Evolutionary conservation across 1,140 invertebrate species (phyloP).

Genomic region (Eulimnadia texana): DNA sequence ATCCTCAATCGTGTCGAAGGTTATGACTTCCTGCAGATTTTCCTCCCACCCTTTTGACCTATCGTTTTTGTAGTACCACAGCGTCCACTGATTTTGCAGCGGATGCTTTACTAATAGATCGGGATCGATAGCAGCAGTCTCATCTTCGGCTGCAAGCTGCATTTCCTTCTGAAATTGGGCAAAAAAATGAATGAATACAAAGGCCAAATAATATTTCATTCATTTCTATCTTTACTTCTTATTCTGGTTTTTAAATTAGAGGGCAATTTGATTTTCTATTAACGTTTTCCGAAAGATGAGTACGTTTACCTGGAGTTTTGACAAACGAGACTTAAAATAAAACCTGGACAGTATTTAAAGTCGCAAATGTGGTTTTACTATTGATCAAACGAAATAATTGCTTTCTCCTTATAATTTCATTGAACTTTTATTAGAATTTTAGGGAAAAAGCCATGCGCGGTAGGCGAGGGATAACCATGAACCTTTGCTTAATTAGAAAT

Average conservation of each 20-base stretch:
- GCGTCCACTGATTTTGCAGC: slow-evolving; percentile 86
- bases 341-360: no score
- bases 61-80: slow-evolving; percentile 96
- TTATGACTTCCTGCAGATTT: slow-evolving; percentile 80
- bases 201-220: neutral
- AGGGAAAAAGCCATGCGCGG: no score
- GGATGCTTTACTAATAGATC: slow-evolving; percentile 71
- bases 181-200: neutral
- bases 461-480: no score
- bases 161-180: neutral
- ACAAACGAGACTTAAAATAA: no score
- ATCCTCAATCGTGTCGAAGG: slow-evolving; percentile 94
- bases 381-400: no score
- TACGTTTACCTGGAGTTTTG: no score
- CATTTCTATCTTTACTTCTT: neutral
- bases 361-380: no score
- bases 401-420: no score
- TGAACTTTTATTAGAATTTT: no score
- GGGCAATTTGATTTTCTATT: no score
- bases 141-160: slow-evolving; percentile 3
- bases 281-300: no score
- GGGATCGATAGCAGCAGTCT: slow-evolving; percentile 30
- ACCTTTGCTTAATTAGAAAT: no score
- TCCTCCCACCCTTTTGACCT: slow-evolving; percentile 81
- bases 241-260: neutral